These are phyloP conservation scores for Sarcophaga variegata DNA, from an alignment of 2,888 invertebrate species.

Conservation along the genomic window DNA sequence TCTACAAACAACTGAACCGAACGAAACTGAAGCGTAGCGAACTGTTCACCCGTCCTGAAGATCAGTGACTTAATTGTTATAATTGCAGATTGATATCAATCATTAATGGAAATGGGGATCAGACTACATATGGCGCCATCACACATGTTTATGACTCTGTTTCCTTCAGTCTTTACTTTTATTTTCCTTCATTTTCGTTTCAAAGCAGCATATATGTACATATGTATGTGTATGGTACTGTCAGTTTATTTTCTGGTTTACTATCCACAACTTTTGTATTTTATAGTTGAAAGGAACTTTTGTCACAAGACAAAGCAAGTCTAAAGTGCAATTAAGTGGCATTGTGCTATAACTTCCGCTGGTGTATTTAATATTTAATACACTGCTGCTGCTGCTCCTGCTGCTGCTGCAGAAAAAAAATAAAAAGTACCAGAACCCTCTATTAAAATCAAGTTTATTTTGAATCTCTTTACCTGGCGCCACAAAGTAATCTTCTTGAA, in stretches of 20 bases:
- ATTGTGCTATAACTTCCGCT: background rate
- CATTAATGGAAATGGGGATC: constrained; percentile 52
- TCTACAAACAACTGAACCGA: background rate
- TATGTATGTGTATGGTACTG: too few relatives aligned
- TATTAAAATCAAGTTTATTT: background rate
- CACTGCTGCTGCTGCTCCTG: too few relatives aligned
- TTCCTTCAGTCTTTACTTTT: background rate
- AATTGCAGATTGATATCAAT: constrained; percentile 64
- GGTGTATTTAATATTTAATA: background rate
- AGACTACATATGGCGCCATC: constrained; percentile 61
- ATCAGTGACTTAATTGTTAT: constrained; percentile 69
- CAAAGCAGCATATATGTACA: background rate
- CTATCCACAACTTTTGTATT: background rate
- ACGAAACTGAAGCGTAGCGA: background rate
- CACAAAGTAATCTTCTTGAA: background rate
- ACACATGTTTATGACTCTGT: constrained; percentile 48
- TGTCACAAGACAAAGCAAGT: constrained; percentile 37
- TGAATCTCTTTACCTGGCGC: background rate
- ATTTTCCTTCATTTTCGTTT: background rate
- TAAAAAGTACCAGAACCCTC: too few relatives aligned
- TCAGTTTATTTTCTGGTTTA: too few relatives aligned
- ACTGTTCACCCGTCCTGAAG: constrained; percentile 43
- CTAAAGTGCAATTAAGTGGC: background rate
- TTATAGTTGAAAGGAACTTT: constrained; percentile 36
- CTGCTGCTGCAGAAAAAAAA: too few relatives aligned